Base-by-base conservation (phyloP, 1,140 invertebrate genomes). In the Telenomus remus region DNA sequence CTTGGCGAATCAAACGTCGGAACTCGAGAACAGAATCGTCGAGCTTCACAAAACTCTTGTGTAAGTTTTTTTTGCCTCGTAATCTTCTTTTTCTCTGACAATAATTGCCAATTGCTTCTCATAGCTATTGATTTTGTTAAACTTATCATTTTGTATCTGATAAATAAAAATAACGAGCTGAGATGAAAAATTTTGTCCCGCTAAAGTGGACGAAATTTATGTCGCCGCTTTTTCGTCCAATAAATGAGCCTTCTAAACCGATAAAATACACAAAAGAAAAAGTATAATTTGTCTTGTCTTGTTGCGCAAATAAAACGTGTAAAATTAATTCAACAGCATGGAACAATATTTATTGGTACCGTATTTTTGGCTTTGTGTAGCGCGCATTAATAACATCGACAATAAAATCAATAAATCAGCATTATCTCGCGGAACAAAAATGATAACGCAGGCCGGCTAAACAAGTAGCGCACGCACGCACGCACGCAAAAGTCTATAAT, bases 1-100 rank as follows among this genome's bases (percentile, higher is more conserved):
- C 85, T 90, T 98, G 59, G 92, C 96, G 13, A 96, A 97, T 87
- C 97, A 99, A 88, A 96, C 95, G 33, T 92, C 95, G 37, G 95
- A 97, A 81, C 89, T 99, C 76, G 97, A 99, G 87, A 89, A 92
- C 14, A 91, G 92, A 73, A 96, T 98, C 74, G 92, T 94, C 27
- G 95, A 98, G 82, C 91, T 97, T 68, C 98, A 97, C 85, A 94
- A 96, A 85, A 93, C 92, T 43, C 89, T 97, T 46, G 91, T 92
- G 95, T 95, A 90, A 91, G 92, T 90, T 53, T 66, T 53, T 35
- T 16, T 7, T 43, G 8, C 8, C 3, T 39, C 37, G n/a, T n/a
- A n/a, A 39, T 39, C 15, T 35, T 11, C 14, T 60, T 49, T 55
- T 13, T 42, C 44, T 37, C 27, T 15, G 63, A 59, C n/a, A n/a